Percentiles rank a stretch among this genome's conserved stretches.
These are phyloP conservation scores for Chaetops frenatus DNA, from an alignment of 2,113 vertebrate genomes.

Conservation along the genomic window DNA sequence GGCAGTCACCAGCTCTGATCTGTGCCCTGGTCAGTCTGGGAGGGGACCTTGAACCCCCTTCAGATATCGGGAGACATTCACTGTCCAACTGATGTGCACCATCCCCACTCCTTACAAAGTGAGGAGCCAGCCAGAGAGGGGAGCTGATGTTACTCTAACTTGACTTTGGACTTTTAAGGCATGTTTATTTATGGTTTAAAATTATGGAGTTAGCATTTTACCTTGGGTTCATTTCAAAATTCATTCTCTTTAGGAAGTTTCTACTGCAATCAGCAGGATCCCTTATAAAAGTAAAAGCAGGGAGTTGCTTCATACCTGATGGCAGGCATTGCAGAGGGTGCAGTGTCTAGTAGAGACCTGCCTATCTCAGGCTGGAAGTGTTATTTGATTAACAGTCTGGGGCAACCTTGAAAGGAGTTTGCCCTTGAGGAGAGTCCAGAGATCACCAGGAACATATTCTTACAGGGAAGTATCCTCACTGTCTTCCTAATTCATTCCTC, in stretches of 20 bases:
- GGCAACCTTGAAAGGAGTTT: background rate
- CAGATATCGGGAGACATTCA: background rate
- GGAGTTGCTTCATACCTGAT: background rate
- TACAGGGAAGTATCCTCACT: background rate
- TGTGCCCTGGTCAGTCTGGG: background rate
- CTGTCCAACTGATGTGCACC: fast-evolving
- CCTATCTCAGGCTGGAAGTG: background rate
- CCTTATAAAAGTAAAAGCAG: background rate
- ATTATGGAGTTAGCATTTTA: background rate
- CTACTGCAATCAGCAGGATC: background rate
- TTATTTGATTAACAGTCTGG: background rate
- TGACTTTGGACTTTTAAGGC: background rate
- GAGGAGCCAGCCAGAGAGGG: background rate
- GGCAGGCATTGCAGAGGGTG: background rate
- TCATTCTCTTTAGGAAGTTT: background rate
- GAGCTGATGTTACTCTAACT: background rate
- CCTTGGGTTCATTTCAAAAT: background rate
- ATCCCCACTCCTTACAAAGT: background rate
- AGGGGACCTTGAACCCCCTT: background rate
- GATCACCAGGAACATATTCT: background rate
- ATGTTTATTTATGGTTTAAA: background rate
- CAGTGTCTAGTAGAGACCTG: background rate
- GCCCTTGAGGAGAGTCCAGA: background rate
- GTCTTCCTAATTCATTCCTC: background rate
- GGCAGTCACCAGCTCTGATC: background rate